Percentiles rank a stretch among this genome's conserved stretches.
Evolutionary conservation across 2,797 vertebrate species (phyloP).

Genomic region (Oreortyx pictus): DNA sequence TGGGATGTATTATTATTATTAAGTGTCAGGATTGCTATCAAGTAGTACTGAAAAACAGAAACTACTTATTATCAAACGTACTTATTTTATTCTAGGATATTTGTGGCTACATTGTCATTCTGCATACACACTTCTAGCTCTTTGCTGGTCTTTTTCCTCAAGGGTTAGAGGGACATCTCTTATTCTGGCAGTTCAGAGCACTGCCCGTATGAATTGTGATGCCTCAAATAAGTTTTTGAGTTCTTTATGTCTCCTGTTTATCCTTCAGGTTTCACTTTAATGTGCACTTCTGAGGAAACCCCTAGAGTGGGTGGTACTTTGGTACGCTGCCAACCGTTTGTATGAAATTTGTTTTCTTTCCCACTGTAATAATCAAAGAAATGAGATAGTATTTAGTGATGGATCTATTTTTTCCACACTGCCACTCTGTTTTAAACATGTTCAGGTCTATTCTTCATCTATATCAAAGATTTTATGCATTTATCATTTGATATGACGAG

Average conservation of each 20-base stretch:
- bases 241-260: not conserved
- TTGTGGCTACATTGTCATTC: not conserved
- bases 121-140: not conserved
- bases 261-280: not conserved
- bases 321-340: not conserved
- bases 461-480: not conserved
- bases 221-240: not conserved
- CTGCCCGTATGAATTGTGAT: not conserved
- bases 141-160: not conserved
- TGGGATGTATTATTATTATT: not conserved
- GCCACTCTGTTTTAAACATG: not conserved
- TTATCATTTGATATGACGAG: no score
- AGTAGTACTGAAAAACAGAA: not conserved
- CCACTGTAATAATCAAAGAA: not conserved
- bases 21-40: not conserved
- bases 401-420: not conserved
- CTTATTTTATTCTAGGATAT: not conserved
- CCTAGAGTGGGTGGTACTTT: not conserved
- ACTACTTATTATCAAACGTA: not conserved
- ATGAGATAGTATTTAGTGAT: not conserved
- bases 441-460: not conserved
- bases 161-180: not conserved
- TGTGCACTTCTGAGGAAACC: not conserved
- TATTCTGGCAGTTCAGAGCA: not conserved
- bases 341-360: not conserved